Evolutionary conservation across 2,888 invertebrate species (phyloP), one percentile per base, ranked within the genome.

Genomic region (Nipponacmea schrenckii): DNA sequence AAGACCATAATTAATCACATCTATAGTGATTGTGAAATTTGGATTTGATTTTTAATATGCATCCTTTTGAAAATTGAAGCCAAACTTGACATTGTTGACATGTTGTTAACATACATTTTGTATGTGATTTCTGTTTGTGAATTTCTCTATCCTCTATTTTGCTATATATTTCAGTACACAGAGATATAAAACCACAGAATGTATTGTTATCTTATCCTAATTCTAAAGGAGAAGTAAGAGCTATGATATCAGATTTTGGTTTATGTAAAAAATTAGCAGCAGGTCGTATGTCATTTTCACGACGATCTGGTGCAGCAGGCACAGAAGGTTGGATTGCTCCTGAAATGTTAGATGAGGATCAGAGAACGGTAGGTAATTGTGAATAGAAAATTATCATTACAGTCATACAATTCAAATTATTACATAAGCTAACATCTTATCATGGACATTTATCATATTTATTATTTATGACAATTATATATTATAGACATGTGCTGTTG

Each of bases 251-350:
- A 0, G 99, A 99, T 91, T 99, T 99, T 91, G 99, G 99, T 1
- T 91, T 99, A 24, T 98, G 98, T 82, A 99, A 99, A 90, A 96
- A 97, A 87, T 90, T 99, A 44, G 94, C 96, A 83, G 92, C 94
- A 20, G 98, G 97, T 0, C 92, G 94, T 71, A 92, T 93, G 68
- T 97, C 97, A 72, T 96, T 97, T 89, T 97, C 96, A 0, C 91
- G 94, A 14, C 91, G 95, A 26, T 96, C 96, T 0, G 97, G 97
- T 0, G 83, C 89, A 7, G 89, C 90, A 7, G 98, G 98, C 7
- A 99, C 98, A 0, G 98, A 98, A 80, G 99, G 99, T 0, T 99
- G 98, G 98, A 99, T 98, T 76, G 98, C 99, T 0, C 98, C 98
- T 0, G 99, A 99, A 90, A 96, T 98, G 94, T 91, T 97, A 64